Base-by-base conservation (phyloP, 2,113 vertebrate species). In the Diadophis punctatus region DNA sequence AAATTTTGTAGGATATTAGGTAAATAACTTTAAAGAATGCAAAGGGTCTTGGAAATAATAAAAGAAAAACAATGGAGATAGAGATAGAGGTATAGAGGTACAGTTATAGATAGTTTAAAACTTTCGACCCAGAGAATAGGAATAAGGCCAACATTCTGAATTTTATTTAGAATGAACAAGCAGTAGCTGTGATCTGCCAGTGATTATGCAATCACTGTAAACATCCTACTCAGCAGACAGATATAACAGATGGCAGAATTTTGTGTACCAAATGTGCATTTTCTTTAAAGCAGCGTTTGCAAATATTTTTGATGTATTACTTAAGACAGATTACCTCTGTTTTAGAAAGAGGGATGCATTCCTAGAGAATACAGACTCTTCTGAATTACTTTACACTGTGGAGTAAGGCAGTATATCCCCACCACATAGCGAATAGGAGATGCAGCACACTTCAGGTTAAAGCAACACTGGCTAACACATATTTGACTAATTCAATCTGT, bases 181-280 rank as follows among this genome's bases (percentile, higher is more conserved):
- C 43, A 11, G 43, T 39, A 60, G 46, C 53, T 92, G 88, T 89
- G 68, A 58, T 89, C 43, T 20, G 43, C 88, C 51, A 20, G 25
- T 25, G 68, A 49, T 90, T 89, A 86, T 86, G n/a, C 68, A 90
- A 92, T 92, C n/a, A 22, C 68, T 86, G 74, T 60, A 88, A 86
- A 58, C 88, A 49, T 34, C 88, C 92, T 86, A 90, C 92, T 60
- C 74, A 92, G 85, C 89, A 85, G 55, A 89, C 58, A 43, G n/a
- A 68, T 88, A 88, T 39, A 90, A 46, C 53, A 92, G 88, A 85
- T 90, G 88, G 74, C 53, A 86, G 22, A 39, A 68, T 49, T 39
- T 27, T 92, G 74, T 60, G 88, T 56, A 39, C n/a, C 18, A 51
- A 92, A 90, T 34, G 68, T 52, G 52, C 49, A 22, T 49, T 85